A percentile compares a stretch with the other conserved stretches of the same genome.
phyloP scores from a whole-genome alignment of 2,797 vertebrate genomes.

The Neomorphus geoffroyi region DNA sequence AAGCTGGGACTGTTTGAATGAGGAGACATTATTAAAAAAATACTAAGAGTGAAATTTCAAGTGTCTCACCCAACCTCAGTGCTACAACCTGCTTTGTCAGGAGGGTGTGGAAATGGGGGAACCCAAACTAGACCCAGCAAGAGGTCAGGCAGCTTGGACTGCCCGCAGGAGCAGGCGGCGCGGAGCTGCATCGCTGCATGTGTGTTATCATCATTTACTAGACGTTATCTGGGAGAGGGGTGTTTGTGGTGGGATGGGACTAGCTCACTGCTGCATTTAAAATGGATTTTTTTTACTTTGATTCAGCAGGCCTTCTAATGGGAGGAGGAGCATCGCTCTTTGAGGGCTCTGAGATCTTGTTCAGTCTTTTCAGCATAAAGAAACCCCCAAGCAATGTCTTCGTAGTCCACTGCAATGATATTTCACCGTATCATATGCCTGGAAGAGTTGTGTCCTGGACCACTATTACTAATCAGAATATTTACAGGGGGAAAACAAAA shows the following conservation, averaged over 20 bases:
- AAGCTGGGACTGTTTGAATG: conserved; percentile 27
- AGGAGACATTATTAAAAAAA: background rate
- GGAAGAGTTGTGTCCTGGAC: background rate
- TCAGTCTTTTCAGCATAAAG: background rate
- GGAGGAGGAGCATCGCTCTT: background rate
- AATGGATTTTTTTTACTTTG: background rate
- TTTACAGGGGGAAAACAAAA: background rate
- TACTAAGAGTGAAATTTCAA: background rate
- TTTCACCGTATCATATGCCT: background rate
- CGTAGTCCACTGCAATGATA: background rate
- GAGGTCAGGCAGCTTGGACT: background rate
- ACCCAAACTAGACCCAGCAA: background rate
- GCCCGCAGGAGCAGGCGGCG: background rate
- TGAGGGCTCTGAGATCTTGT: background rate
- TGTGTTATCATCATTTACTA: background rate
- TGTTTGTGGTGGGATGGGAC: background rate
- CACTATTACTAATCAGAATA: background rate
- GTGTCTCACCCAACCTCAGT: background rate
- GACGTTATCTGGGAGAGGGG: background rate
- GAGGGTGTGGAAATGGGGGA: background rate
- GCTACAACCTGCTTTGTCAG: background rate
- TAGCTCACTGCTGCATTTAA: background rate
- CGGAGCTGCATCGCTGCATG: accelerated
- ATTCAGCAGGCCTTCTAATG: background rate
- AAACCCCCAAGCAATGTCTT: background rate